These are phyloP conservation scores for Meleagris gallopavo DNA, from an alignment of 2,113 vertebrate species.

Conservation along the genomic window DNA sequence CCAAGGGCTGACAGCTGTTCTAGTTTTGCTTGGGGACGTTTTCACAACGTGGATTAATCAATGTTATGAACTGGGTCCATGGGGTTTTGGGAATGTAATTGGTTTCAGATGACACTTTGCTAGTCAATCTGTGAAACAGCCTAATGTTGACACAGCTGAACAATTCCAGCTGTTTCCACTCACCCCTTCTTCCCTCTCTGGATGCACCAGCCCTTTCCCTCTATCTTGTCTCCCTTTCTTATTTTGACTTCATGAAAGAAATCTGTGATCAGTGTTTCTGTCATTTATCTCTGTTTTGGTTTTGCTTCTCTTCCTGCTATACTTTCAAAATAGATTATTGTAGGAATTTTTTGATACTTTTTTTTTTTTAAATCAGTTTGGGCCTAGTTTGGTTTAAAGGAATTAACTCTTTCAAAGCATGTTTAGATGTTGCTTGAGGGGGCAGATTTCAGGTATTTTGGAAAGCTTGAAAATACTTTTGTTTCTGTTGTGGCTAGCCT, in stretches of 20 bases:
- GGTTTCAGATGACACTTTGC: slow-evolving; percentile 86
- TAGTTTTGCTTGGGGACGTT: slow-evolving; percentile 83
- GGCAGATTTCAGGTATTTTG: background rate
- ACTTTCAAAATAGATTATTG: background rate
- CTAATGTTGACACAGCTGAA: slow-evolving; percentile 83
- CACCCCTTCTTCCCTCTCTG: slow-evolving; percentile 76
- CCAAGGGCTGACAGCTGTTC: slow-evolving; percentile 80
- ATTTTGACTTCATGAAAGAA: slow-evolving; percentile 70
- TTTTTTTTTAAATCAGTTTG: background rate
- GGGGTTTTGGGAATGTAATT: slow-evolving; percentile 85
- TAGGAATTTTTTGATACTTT: background rate
- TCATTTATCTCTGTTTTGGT: slow-evolving; percentile 22
- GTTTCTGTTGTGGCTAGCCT: background rate
- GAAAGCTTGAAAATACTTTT: background rate
- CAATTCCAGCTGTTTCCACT: slow-evolving; percentile 83
- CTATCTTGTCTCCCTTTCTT: slow-evolving; percentile 55
- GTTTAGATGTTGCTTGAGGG: background rate
- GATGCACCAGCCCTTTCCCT: slow-evolving; percentile 62
- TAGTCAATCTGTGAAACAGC: slow-evolving; percentile 82
- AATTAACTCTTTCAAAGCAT: background rate
- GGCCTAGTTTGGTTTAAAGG: background rate
- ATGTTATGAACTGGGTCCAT: slow-evolving; percentile 84
- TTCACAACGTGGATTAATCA: slow-evolving; percentile 87
- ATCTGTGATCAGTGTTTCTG: slow-evolving; percentile 38
- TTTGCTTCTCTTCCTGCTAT: background rate